Conservation (phyloP, 2,113 vertebrate species). For the Baryphthengus martii region DNA sequence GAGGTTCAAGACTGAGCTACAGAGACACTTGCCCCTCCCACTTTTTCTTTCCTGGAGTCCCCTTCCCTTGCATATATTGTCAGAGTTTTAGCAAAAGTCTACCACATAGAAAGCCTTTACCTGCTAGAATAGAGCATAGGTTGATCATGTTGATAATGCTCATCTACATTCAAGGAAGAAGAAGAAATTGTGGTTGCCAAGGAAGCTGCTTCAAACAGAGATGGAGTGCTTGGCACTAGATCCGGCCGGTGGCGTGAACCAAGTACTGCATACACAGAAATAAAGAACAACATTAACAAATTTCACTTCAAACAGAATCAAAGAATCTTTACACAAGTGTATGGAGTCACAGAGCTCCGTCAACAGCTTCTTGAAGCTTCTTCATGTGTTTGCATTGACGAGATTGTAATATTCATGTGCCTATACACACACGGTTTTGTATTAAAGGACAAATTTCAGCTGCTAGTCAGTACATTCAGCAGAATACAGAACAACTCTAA, state of each 20-base stretch:
- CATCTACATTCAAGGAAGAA: constrained; percentile 83
- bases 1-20: not conserved
- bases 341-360: not conserved
- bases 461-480: not conserved
- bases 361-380: not conserved
- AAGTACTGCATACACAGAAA: constrained; percentile 69
- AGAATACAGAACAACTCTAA: not conserved
- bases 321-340: not conserved
- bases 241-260: constrained; percentile 80
- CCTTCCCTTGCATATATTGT: not conserved
- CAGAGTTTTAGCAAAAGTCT: not conserved
- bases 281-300: not conserved
- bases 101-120: not conserved
- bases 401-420: not conserved
- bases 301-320: not conserved
- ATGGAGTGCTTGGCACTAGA: constrained; percentile 83
- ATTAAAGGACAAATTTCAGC: not conserved
- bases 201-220: constrained; percentile 86
- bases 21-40: not conserved
- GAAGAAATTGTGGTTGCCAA: constrained; percentile 89
- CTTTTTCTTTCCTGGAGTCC: not conserved
- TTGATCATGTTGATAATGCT: constrained; percentile 70
- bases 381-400: not conserved
- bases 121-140: constrained; percentile 75
- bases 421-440: not conserved